Percentiles rank a stretch among this genome's conserved stretches.
Evolutionary conservation across 1,140 invertebrate species (phyloP).

Genomic region (Araneus ventricosus): DNA sequence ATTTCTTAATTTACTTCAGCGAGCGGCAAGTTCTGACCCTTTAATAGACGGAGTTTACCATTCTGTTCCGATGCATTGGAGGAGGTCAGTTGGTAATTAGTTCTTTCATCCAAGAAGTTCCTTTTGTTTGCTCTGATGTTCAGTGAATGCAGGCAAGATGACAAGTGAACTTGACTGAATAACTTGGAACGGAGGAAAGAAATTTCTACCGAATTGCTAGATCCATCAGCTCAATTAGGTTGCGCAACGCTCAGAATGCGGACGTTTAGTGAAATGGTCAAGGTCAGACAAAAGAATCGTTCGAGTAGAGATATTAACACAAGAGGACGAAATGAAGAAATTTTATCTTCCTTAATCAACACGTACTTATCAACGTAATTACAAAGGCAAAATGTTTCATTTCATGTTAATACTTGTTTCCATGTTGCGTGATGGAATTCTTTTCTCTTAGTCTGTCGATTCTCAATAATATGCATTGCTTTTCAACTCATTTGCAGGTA

Average conservation of each 20-base stretch:
- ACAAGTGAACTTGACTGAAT: background rate
- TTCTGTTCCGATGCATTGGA: background rate
- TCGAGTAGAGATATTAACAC: background rate
- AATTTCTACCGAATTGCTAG: too few species aligned
- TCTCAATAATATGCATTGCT: background rate
- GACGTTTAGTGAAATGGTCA: background rate
- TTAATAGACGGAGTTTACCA: background rate
- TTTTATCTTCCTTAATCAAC: slow-evolving; percentile 3
- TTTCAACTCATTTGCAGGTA: background rate
- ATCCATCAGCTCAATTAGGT: background rate
- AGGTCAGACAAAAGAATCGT: background rate
- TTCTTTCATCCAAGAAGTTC: background rate
- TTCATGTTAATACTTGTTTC: background rate
- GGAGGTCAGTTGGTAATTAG: background rate
- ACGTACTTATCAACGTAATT: background rate
- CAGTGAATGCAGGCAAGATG: background rate
- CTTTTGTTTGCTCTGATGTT: background rate
- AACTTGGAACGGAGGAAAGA: background rate
- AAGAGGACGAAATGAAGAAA: background rate
- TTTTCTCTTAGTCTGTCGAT: background rate
- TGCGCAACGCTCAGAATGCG: background rate
- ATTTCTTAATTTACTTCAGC: background rate
- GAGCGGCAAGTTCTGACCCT: background rate
- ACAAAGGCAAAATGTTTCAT: background rate
- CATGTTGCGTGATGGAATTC: background rate